Evolutionary conservation across 2,888 invertebrate species (phyloP).

Genomic region (Cryptus armator): DNA sequence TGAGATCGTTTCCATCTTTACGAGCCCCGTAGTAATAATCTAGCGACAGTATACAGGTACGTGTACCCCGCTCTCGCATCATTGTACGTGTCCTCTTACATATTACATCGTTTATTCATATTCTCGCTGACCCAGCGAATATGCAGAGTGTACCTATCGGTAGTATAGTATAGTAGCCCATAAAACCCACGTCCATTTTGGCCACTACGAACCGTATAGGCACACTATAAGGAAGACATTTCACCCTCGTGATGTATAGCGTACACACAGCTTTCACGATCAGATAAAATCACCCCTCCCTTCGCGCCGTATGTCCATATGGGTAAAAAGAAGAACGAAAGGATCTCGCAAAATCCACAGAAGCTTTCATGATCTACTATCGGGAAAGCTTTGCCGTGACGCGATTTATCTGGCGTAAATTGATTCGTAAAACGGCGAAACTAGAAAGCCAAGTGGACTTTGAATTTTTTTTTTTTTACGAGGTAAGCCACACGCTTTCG

Average conservation of each 20-base stretch:
- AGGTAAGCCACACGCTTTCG: conserved; percentile 1
- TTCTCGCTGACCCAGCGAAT: conserved; percentile 65
- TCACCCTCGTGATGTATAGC: conserved; percentile 37
- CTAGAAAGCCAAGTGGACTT: not conserved
- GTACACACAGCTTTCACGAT: conserved; percentile 32
- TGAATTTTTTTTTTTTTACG: conserved; percentile 27
- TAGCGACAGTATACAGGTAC: conserved; percentile 28
- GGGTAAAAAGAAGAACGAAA: not conserved
- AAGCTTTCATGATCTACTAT: conserved; percentile 25
- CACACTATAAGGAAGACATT: conserved; percentile 53
- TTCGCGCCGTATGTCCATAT: not conserved
- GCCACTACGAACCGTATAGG: conserved; percentile 3
- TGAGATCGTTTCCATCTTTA: conserved; percentile 61
- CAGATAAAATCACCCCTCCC: conserved; percentile 41
- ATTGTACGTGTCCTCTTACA: conserved; percentile 36
- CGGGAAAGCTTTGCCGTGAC: conserved; percentile 11
- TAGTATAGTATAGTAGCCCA: conserved; percentile 41
- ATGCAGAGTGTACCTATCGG: conserved; percentile 46
- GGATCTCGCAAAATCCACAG: conserved; percentile 5
- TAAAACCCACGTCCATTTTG: conserved; percentile 46
- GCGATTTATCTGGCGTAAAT: conserved; percentile 57
- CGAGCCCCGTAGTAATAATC: conserved; percentile 56
- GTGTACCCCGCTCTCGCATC: conserved; percentile 24
- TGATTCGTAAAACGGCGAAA: conserved; percentile 46
- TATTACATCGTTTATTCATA: conserved; percentile 67